A percentile compares a stretch with the other conserved stretches of the same genome.
These are phyloP conservation scores for Podargus strigoides DNA, from an alignment of 2,797 vertebrate genomes.

Conservation along the genomic window DNA sequence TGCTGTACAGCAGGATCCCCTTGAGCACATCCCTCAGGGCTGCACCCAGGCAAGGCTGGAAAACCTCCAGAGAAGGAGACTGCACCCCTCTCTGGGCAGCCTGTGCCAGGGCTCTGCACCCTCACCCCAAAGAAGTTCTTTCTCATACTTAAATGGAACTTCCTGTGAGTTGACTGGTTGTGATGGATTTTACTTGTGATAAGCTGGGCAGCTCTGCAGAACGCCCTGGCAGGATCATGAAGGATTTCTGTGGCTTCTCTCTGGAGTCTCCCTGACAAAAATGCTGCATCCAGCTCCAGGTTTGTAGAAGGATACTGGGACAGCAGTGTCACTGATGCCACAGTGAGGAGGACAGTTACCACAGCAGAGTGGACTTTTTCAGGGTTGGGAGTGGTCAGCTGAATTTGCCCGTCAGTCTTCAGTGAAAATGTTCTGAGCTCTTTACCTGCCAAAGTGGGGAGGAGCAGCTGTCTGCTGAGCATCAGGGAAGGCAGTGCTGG, in stretches of 20 bases:
- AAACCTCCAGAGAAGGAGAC: too few species aligned
- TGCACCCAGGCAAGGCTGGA: too few species aligned
- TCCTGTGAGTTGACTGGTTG: background rate
- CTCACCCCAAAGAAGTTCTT: too few species aligned
- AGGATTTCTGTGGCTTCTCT: background rate
- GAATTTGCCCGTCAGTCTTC: background rate
- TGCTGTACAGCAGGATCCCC: too few species aligned
- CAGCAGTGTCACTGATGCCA: fast-evolving
- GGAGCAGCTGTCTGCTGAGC: background rate
- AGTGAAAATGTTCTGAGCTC: background rate
- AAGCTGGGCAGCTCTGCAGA: background rate
- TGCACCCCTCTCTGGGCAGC: too few species aligned
- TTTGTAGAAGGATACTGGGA: background rate
- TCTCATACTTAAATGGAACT: too few species aligned
- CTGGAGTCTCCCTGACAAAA: background rate
- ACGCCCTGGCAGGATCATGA: background rate
- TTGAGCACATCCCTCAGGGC: too few species aligned
- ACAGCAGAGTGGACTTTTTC: background rate
- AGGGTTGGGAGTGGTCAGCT: background rate
- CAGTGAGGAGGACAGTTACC: background rate
- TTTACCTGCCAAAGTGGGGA: background rate
- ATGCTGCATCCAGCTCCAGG: background rate
- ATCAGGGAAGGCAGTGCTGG: background rate
- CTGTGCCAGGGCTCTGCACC: too few species aligned
- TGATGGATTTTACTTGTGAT: background rate